Base-by-base conservation (phyloP, 2,888 invertebrate genomes). In the Rutpela maculata region DNA sequence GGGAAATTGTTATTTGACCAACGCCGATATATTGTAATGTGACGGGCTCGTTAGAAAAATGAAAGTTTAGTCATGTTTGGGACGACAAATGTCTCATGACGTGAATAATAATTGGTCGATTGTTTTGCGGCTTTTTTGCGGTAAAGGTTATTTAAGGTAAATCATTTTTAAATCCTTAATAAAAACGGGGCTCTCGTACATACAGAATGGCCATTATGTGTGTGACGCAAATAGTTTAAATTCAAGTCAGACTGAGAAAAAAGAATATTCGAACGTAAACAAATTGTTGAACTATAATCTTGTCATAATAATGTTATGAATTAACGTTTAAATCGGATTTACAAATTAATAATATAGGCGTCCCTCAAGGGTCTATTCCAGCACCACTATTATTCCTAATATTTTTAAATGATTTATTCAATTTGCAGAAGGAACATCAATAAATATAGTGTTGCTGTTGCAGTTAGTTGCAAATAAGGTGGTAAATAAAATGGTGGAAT, bases 41-140 rank as follows among this genome's bases (percentile, higher is more conserved):
- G 57, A 68, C 22, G 67, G 17, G 56, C 17, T 67, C 17, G 26
- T 55, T 11, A 11, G 31, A n/a, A 67, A 67, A 65, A 35, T 35
- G 35, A 31, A 63, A 63, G 62, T 63, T 63, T 63, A 35, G 35
- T 63, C 62, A 63, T 63, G 35, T 63, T 63, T 63, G 9, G 62
- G 62, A 35, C 17, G 31, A 31, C 11, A 18, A 63, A 11, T 17
- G 10, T 11, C 15, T 9, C 17, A 35, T 63, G 62, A n/a, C 1
- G 62, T 31, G 35, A 63, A 63, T 35, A 35, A 63, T 31, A 35
- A 63, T 63, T 3, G 17, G 62, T 6, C 7, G 22, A 12, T 12
- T 26, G 59, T 60, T 15, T 22, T 19, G 22, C 26, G 59, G 31
- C 31, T 35, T 35, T 26, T 35, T 35, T 35, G 31, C 31, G 31